Base-by-base conservation (phyloP, 2,797 vertebrate genomes). In the Dallia pectoralis region DNA sequence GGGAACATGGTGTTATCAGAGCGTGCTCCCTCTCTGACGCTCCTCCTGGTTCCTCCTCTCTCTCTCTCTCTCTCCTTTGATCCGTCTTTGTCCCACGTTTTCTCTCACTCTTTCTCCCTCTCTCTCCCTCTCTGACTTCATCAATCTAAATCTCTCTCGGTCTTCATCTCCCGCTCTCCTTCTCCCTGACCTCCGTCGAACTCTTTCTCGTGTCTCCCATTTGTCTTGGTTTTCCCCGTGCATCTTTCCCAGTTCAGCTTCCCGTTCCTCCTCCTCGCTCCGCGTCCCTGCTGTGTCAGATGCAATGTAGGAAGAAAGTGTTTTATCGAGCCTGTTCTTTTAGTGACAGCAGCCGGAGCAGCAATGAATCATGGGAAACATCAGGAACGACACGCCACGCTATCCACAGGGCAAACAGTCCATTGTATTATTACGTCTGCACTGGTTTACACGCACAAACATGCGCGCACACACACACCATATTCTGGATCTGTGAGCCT, bases 1-100 rank as follows among this genome's bases (percentile, higher is more conserved):
- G 85, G 90, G 53, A 59, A 25, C 86, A 85, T 82, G 78, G 82
- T 84, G 82, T 87, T 88, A 90, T 89, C 87, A 88, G 88, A 87
- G 86, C 84, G 30, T 85, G 86, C 76, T 80, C 80, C 25, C 12
- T 59, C 11, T 30, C 22, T 27, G 6, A 15, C 65, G 14, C 65
- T 47, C n/a, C 62, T 25, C 36, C n/a, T 33, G 15, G 15, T 30
- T 25, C 19, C 25, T 7, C 29, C 44, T 69, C 0, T 69, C 67
- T 69, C 25, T 18, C 68, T 30, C 69, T 70, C 49, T 53, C 68
- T 30, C 27, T 70, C 68, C 19, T 15, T 25, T 29, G 51, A 27
- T 70, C 49, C 18, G 14, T 70, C 29, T 53, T 49, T 65, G 40
- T 47, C 70, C 64, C 70, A n/a, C n/a, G n/a, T n/a, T n/a, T 19